Base-by-base conservation (phyloP, 2,888 invertebrate species). In the Hypolimnas misippus region DNA sequence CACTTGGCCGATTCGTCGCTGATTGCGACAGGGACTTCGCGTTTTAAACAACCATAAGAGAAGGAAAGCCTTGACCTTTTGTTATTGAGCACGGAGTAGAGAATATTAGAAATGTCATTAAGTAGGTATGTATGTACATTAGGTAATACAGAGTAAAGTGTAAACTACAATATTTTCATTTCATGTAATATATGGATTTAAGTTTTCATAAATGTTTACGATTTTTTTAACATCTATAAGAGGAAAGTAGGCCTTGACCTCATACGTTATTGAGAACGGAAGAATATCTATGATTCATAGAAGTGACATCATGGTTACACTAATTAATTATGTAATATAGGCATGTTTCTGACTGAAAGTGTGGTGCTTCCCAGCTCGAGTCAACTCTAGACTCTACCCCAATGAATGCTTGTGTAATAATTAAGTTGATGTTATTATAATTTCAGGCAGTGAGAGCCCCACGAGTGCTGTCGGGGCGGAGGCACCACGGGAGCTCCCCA, bases 371-470 rank as follows among this genome's bases (percentile, higher is more conserved):
- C 25, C 25, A 25, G 25, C 25, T 3, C 25, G 25, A 25, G 25
- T 25, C 3, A 25, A 25, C 25, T 25, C 3, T 25, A 25, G 25
- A 25, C 25, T 25, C 25, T 3, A 25, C 25, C 25, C 2, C 2
- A 25, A 25, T 25, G 5, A 25, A 2, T 25, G 33, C 2, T 12
- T 10, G 12, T 35, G 3, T 7, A 35, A 2, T 12, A 35, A 8
- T 44, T 12, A 29, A 12, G 59, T n/a, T n/a, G n/a, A n/a, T n/a
- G 54, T 7, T 65, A 14, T 29, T 59, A 73, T 72, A 52, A 59
- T 88, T 91, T 0, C 87, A 96, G 96, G 95, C 44, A 95, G 95
- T 78, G 96, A 96, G 80, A 96, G 95, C 75, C 96, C 96, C 8
- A 93, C 95, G 0, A 93, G 94, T 68, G 92, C 93, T 0, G 89